Evolutionary conservation across 1,140 invertebrate species (phyloP).

Genomic region (Drosophila carrolli): DNA sequence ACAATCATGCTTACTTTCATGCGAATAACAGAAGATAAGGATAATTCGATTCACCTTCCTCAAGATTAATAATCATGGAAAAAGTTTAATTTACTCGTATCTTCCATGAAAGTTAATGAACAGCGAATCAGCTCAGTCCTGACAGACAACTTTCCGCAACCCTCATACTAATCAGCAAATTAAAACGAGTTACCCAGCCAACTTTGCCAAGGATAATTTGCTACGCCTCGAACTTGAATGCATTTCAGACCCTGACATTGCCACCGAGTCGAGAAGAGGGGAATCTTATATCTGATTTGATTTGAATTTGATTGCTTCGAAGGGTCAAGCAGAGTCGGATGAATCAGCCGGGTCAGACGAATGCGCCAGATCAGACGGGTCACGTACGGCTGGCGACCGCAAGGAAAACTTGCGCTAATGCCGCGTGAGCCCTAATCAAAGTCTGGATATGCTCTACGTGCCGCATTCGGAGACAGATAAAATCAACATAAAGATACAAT

Average conservation of each 20-base stretch:
- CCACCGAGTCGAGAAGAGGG: background rate
- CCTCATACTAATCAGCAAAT: constrained; percentile 23
- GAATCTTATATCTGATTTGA: constrained; percentile 47
- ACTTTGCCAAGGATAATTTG: constrained; percentile 38
- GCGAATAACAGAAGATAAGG: constrained; percentile 5
- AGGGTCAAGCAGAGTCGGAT: constrained; percentile 18
- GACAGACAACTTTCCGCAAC: constrained; percentile 4
- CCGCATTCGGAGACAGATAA: constrained; percentile 48
- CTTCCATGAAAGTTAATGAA: constrained; percentile 16
- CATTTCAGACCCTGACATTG: constrained; percentile 37
- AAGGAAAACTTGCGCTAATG: constrained; percentile 43
- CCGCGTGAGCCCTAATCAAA: constrained; percentile 52
- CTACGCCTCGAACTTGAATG: constrained; percentile 43
- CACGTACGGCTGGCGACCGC: constrained; percentile 52
- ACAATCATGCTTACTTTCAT: background rate
- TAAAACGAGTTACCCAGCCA: constrained; percentile 24
- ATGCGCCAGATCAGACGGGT: constrained; percentile 19
- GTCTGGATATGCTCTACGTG: constrained; percentile 56
- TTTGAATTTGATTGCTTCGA: constrained; percentile 56
- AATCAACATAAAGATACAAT: constrained; percentile 58
- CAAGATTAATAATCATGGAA: constrained; percentile 29
- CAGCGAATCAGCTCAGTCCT: constrained; percentile 2
- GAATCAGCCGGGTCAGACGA: background rate
- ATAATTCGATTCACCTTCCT: background rate
- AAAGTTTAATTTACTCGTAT: constrained; percentile 33